phyloP scores from a whole-genome alignment of 2,888 invertebrate species.

The Acholoe squamosa region DNA sequence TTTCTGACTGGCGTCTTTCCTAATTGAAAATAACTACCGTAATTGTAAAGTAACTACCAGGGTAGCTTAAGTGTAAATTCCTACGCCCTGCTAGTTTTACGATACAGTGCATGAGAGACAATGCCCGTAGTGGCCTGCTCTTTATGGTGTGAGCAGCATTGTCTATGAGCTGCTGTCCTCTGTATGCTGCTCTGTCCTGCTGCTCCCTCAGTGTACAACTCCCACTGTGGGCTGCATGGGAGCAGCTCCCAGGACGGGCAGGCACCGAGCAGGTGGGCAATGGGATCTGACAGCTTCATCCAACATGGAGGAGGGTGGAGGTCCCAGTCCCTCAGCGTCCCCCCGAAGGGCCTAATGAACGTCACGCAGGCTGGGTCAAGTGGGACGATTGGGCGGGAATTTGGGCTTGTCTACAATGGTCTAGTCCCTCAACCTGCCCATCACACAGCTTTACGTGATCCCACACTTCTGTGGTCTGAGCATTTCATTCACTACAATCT shows the following conservation, averaged over 20 bases:
- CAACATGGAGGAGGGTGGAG: conserved; percentile 48
- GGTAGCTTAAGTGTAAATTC: no score
- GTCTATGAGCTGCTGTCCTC: not conserved
- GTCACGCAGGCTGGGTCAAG: conserved; percentile 51
- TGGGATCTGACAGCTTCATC: conserved; percentile 52
- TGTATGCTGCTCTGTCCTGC: conserved; percentile 5
- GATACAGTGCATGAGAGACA: no score
- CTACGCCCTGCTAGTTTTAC: no score
- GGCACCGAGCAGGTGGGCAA: conserved; percentile 16
- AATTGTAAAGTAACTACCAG: no score
- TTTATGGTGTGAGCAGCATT: not conserved
- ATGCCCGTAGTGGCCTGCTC: no score
- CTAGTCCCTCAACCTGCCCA: not conserved
- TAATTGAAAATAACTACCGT: no score
- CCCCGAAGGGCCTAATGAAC: conserved; percentile 41
- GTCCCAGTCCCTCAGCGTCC: not conserved
- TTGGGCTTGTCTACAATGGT: conserved; percentile 8
- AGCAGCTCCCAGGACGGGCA: not conserved
- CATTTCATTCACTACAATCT: not conserved
- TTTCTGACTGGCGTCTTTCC: no score
- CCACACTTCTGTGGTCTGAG: not conserved
- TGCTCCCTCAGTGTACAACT: not conserved
- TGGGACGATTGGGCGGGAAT: conserved; percentile 44
- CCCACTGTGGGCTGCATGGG: conserved; percentile 8
- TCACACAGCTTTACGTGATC: not conserved